These are phyloP conservation scores for Tokudaia muenninki DNA, from an alignment of 2,797 vertebrate genomes.

Conservation along the genomic window DNA sequence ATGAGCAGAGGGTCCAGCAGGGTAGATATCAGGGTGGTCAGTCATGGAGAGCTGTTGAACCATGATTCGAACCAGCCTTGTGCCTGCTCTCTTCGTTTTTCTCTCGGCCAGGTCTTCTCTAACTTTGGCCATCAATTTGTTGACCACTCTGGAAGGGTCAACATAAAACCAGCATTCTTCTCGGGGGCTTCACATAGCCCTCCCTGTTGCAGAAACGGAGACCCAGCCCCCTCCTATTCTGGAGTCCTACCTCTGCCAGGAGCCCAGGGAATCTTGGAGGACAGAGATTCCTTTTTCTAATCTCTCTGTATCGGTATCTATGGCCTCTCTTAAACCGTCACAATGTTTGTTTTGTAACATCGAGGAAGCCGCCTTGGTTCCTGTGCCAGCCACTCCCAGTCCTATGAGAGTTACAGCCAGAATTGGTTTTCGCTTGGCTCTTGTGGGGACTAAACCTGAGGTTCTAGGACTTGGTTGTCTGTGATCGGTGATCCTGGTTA, in stretches of 20 bases:
- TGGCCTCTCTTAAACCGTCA: neutral
- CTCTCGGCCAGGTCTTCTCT: neutral
- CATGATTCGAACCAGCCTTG: neutral
- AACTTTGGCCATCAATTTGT: neutral
- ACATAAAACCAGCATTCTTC: neutral
- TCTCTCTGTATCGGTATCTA: neutral
- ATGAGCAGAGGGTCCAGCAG: neutral
- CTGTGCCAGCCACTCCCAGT: neutral
- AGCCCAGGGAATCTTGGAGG: neutral
- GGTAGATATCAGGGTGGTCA: neutral
- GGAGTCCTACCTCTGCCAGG: neutral
- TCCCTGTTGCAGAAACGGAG: neutral
- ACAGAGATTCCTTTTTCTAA: neutral
- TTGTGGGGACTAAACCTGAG: neutral
- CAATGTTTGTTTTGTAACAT: neutral
- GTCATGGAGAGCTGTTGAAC: neutral
- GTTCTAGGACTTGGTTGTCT: neutral
- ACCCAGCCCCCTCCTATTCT: neutral
- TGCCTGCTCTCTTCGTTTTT: neutral
- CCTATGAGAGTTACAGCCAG: neutral
- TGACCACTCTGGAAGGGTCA: too few species aligned
- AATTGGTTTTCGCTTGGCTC: neutral
- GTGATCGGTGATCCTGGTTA: neutral
- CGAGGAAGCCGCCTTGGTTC: neutral
- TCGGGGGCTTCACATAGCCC: neutral